Percentiles rank a stretch among this genome's conserved stretches.
Evolutionary conservation across 1,140 invertebrate species (phyloP).

Genomic region (Megalopta genalis): DNA sequence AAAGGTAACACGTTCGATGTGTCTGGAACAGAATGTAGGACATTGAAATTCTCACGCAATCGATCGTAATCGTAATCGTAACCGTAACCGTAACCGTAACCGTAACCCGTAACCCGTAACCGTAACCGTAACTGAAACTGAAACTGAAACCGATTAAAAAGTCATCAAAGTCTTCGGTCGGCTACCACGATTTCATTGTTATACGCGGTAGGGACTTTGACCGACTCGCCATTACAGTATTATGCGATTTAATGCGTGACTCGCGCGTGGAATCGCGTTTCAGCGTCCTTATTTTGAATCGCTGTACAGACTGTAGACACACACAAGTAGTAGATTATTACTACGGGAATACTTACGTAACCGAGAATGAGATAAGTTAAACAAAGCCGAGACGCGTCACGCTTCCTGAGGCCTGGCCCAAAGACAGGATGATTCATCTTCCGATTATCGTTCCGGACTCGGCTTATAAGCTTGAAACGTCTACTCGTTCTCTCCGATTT

Average conservation of each 20-base stretch:
- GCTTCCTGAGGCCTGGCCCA: slow-evolving; percentile 54
- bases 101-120: too few species aligned
- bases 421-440: slow-evolving; percentile 63
- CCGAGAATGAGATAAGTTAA: slow-evolving; percentile 64
- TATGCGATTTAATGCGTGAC: background rate
- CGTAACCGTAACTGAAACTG: too few species aligned
- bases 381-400: slow-evolving; percentile 68
- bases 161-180: too few species aligned
- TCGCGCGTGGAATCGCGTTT: background rate
- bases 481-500: background rate
- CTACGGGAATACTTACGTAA: slow-evolving; percentile 62
- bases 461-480: background rate
- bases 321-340: slow-evolving; percentile 50
- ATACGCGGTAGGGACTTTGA: background rate
- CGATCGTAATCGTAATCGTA: background rate
- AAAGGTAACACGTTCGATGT: background rate
- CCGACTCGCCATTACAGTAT: background rate
- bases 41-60: background rate
- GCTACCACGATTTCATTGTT: too few species aligned
- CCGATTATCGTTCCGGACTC: slow-evolving; percentile 54
- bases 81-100: too few species aligned
- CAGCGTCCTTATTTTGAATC: slow-evolving; percentile 1
- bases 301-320: background rate
- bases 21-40: background rate
- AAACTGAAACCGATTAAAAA: too few species aligned